phyloP scores from a whole-genome alignment of 2,888 invertebrate genomes.

The Temnothorax unifasciatus region DNA sequence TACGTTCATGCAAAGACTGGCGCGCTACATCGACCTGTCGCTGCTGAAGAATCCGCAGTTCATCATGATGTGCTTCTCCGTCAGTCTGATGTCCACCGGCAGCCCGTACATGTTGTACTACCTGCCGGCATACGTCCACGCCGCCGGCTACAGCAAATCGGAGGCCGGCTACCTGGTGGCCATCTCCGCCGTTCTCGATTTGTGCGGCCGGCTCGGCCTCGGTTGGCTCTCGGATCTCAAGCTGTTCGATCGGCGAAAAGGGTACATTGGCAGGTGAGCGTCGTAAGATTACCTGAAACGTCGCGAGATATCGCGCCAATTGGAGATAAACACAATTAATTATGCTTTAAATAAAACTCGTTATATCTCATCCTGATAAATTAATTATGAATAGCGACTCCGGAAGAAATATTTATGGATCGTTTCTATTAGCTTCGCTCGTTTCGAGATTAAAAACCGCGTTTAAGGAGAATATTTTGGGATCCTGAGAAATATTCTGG shows the following conservation, averaged over 20 bases:
- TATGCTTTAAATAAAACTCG: background rate
- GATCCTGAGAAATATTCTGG: background rate
- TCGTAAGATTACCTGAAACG: background rate
- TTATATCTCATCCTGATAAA: background rate
- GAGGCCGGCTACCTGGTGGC: slow-evolving; percentile 91
- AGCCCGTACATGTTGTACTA: slow-evolving; percentile 93
- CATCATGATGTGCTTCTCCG: slow-evolving; percentile 91
- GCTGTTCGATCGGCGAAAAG: slow-evolving; percentile 90
- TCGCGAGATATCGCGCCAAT: background rate
- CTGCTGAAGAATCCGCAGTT: slow-evolving; percentile 90
- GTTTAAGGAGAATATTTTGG: background rate
- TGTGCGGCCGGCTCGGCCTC: slow-evolving; percentile 91
- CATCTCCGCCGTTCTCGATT: slow-evolving; percentile 91
- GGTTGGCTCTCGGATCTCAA: slow-evolving; percentile 92
- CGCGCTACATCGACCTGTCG: slow-evolving; percentile 90
- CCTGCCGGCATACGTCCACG: slow-evolving; percentile 91
- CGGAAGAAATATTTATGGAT: background rate
- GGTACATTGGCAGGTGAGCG: slow-evolving; percentile 90
- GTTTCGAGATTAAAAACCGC: background rate
- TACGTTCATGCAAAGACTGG: slow-evolving; percentile 84
- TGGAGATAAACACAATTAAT: background rate
- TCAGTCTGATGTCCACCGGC: slow-evolving; percentile 92
- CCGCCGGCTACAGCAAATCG: slow-evolving; percentile 89
- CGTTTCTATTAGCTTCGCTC: background rate
- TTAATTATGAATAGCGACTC: background rate